These are phyloP conservation scores for Parotocinclus haroldoi DNA, from an alignment of 2,797 vertebrate genomes.

Conservation along the genomic window DNA sequence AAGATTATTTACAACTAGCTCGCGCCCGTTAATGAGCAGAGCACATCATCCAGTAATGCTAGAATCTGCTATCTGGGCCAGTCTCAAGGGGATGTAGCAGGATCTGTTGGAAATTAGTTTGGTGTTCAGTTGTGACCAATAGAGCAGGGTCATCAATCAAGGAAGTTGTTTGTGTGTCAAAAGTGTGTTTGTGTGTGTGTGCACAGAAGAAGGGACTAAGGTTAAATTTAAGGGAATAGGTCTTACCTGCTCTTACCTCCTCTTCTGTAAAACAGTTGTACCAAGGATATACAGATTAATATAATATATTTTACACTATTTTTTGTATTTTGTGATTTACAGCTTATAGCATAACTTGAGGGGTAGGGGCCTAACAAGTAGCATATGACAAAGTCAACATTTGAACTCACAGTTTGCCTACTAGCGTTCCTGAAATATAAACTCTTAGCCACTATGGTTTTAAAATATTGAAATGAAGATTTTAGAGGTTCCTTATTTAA, in stretches of 20 bases:
- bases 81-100: conserved; percentile 39
- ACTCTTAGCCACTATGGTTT: too few relatives aligned
- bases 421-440: too few relatives aligned
- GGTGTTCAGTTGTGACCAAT: neutral
- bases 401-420: too few relatives aligned
- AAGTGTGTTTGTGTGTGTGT: too few relatives aligned
- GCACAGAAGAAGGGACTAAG: neutral
- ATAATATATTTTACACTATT: too few relatives aligned
- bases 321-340: too few relatives aligned
- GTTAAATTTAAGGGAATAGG: neutral
- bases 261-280: neutral
- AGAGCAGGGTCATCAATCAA: neutral
- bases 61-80: conserved; percentile 23
- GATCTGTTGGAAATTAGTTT: conserved; percentile 41
- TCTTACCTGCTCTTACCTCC: neutral
- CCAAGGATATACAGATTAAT: neutral
- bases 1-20: conserved; percentile 34
- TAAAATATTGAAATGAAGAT: too few relatives aligned
- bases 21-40: conserved; percentile 29
- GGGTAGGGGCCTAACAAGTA: too few relatives aligned
- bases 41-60: conserved; percentile 23
- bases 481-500: too few relatives aligned
- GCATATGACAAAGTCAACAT: too few relatives aligned
- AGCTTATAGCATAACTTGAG: too few relatives aligned
- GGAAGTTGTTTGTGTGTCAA: too few relatives aligned